phyloP scores from a whole-genome alignment of 2,888 invertebrate species.

The Tanypteryx hageni region DNA sequence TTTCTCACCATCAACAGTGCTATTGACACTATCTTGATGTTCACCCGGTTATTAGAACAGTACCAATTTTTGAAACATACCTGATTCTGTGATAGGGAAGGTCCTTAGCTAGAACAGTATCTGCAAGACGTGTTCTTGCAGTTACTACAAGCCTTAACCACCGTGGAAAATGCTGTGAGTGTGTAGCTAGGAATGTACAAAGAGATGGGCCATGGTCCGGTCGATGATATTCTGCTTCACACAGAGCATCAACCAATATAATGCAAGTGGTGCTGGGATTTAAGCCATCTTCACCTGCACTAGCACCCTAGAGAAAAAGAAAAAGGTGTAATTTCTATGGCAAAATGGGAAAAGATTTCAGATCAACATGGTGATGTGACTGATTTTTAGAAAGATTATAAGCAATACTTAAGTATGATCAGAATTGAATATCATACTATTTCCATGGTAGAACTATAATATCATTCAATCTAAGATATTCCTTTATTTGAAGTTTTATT shows the following conservation, averaged over 20 bases:
- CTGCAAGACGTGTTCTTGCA: constrained; percentile 89
- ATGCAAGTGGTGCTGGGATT: constrained; percentile 78
- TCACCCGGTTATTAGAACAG: too few relatives aligned
- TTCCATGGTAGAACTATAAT: too few relatives aligned
- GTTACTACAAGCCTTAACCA: constrained; percentile 96
- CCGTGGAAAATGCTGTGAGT: constrained; percentile 86
- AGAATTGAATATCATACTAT: too few relatives aligned
- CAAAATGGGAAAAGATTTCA: too few relatives aligned
- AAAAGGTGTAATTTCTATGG: too few relatives aligned
- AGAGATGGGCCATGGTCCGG: constrained; percentile 97
- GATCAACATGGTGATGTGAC: too few relatives aligned
- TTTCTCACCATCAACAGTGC: too few relatives aligned
- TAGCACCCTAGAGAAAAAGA: background rate
- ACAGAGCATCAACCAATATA: constrained; percentile 93
- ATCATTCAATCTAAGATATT: too few relatives aligned
- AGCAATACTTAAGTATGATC: too few relatives aligned
- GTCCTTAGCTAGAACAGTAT: constrained; percentile 83
- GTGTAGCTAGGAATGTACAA: constrained; percentile 90
- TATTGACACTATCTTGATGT: too few relatives aligned
- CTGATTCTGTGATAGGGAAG: constrained; percentile 83
- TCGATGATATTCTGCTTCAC: constrained; percentile 97
- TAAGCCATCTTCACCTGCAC: constrained; percentile 64
- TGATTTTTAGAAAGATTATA: too few relatives aligned
- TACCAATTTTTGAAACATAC: constrained; percentile 75
- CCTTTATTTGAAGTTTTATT: too few relatives aligned